Evolutionary conservation across 2,888 invertebrate species (phyloP).

Genomic region (Theristus sp.): DNA sequence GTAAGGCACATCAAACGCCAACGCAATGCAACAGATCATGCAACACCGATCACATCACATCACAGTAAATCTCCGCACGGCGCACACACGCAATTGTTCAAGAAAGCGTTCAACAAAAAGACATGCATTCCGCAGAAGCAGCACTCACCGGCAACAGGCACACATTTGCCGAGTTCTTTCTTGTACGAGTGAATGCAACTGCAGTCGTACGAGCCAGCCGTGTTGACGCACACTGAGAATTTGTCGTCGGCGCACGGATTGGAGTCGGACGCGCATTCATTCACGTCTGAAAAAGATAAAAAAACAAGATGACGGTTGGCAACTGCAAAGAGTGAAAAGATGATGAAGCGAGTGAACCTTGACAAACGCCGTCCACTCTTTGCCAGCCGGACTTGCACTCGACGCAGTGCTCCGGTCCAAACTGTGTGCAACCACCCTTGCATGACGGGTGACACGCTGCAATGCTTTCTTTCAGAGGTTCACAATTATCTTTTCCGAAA

Average conservation of each 20-base stretch:
- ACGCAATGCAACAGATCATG: too few species aligned
- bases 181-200: conserved; percentile 20
- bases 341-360: background rate
- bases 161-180: conserved; percentile 14
- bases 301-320: background rate
- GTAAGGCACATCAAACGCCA: too few species aligned
- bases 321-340: background rate
- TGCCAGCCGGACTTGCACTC: conserved; percentile 12
- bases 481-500: background rate
- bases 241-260: background rate
- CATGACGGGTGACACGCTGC: conserved; percentile 25
- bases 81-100: too few species aligned
- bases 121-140: background rate
- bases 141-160: conserved; percentile 11
- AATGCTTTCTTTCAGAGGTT: background rate
- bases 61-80: background rate
- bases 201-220: conserved; percentile 19
- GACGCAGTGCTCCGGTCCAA: conserved; percentile 16
- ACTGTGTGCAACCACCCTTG: conserved; percentile 18
- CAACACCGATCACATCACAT: background rate
- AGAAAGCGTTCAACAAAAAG: background rate
- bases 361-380: background rate
- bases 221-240: conserved; percentile 15
- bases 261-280: background rate
- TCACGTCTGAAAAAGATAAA: background rate